Evolutionary conservation across 1,140 invertebrate genomes (phyloP), one percentile per base, ranked within the genome.

Genomic region (Ganaspis sp.): DNA sequence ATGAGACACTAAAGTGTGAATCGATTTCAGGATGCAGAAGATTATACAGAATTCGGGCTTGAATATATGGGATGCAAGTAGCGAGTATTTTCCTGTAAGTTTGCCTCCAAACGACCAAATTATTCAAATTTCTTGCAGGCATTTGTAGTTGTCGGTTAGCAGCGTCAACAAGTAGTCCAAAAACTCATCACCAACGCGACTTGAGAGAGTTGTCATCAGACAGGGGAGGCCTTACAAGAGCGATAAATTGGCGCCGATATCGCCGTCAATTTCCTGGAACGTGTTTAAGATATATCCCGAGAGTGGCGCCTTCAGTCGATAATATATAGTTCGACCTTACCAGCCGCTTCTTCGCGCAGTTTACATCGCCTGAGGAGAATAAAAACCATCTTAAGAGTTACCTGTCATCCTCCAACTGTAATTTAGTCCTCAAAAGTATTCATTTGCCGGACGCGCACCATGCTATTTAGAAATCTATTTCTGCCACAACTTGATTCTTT

Each of bases 231-330:
- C n/a, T 38, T 34, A 37, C 69, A 45, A 42, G 72, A 34, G 70
- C 86, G 86, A 89, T 89, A 89, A 89, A 89, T 89, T 86, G 86
- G 74, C 81, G 82, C 75, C 84, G 85, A 88, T 88, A 88, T 88
- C 84, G 85, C 76, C 78, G 79, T 82, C 87, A 88, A 88, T 89
- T 89, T 88, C 82, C 83, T 71, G 79, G 79, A 88, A 88, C 87
- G 83, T 83, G 82, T 86, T 87, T 83, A 85, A 88, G 83, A 84
- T 84, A 80, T 85, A 83, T 29, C 76, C 64, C 64, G 64, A 49
- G 69, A 34, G 70, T 74, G 77, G 71, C 77, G 78, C 76, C 79
- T 75, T 69, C n/a, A 70, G 74, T 29, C 15, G 23, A 29, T 64
- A 64, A 64, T 64, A 64, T 29, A 64, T 21, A n/a, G 58, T 64